Percentiles rank a stretch among this genome's conserved stretches.
Conservation (phyloP, 2,888 invertebrate genomes). For the Plagodis pulveraria region DNA sequence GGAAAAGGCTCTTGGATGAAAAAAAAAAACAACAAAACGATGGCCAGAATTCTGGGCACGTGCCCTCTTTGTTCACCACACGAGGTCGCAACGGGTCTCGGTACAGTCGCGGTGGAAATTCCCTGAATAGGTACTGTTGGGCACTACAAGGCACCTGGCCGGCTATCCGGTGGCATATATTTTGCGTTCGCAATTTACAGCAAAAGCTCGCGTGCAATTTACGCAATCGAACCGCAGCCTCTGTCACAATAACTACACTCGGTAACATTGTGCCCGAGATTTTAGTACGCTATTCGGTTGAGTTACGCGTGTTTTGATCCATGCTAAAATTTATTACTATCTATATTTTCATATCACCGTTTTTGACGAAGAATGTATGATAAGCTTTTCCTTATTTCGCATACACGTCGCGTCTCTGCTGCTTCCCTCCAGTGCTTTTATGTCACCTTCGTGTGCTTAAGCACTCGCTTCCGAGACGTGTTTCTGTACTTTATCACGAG, state of each 20-base stretch:
- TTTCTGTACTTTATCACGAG: slow-evolving; percentile 22
- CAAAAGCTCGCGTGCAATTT: slow-evolving; percentile 33
- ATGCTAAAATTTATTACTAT: not conserved
- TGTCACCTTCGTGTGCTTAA: slow-evolving; percentile 29
- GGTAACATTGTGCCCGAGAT: slow-evolving; percentile 12
- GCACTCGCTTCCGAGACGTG: slow-evolving; percentile 6
- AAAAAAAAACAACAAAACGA: slow-evolving; percentile 37
- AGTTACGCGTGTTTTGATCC: slow-evolving; percentile 4
- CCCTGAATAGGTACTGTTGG: slow-evolving; percentile 23
- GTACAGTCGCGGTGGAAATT: slow-evolving; percentile 37
- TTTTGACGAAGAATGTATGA: slow-evolving; percentile 10
- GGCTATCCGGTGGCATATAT: slow-evolving; percentile 28
- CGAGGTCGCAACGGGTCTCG: slow-evolving; percentile 40
- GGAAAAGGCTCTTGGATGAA: slow-evolving; percentile 33
- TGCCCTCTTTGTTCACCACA: slow-evolving; percentile 46
- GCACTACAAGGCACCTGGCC: slow-evolving; percentile 24
- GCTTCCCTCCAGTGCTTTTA: slow-evolving; percentile 27
- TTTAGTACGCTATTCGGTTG: slow-evolving; percentile 9
- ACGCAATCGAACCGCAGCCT: slow-evolving; percentile 33
- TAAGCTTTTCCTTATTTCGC: slow-evolving; percentile 21
- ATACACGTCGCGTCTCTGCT: slow-evolving; percentile 22
- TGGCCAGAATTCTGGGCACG: slow-evolving; percentile 51
- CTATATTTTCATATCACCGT: not conserved
- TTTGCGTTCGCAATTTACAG: slow-evolving; percentile 37
- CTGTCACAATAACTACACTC: slow-evolving; percentile 16